Evolutionary conservation across 1,140 invertebrate genomes (phyloP).

Genomic region (Epicauta chinensis): DNA sequence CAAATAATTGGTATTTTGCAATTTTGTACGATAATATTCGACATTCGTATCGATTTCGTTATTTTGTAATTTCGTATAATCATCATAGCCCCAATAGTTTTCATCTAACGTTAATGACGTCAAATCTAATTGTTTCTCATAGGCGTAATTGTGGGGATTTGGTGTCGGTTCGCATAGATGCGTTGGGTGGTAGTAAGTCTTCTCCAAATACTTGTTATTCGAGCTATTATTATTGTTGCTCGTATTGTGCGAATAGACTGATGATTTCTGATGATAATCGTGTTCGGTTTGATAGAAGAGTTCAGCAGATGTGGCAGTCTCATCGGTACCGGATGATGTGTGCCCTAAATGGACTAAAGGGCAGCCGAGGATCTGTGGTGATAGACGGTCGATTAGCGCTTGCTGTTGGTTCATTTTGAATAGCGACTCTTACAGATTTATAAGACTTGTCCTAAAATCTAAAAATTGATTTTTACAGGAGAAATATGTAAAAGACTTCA

Average conservation of each 20-base stretch:
- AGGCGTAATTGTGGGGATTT: too few species aligned
- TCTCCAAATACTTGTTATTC: conserved; percentile 16
- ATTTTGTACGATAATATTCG: conserved; percentile 17
- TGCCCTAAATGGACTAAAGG: conserved; percentile 54
- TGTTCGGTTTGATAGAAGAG: conserved; percentile 17
- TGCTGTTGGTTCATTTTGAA: conserved; percentile 34
- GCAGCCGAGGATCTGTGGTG: conserved; percentile 46
- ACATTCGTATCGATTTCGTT: conserved; percentile 22
- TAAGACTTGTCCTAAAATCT: too few species aligned
- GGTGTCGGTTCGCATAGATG: conserved; percentile 21
- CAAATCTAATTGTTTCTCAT: conserved; percentile 29
- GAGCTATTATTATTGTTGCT: conserved; percentile 14
- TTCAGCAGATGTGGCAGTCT: conserved; percentile 26
- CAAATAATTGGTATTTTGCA: conserved; percentile 37
- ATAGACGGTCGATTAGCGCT: conserved; percentile 38
- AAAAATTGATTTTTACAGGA: too few species aligned
- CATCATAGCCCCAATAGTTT: conserved; percentile 40
- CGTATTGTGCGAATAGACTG: neutral
- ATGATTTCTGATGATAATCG: conserved; percentile 1
- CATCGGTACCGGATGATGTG: conserved; percentile 37
- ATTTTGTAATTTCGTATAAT: conserved; percentile 27
- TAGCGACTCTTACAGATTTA: too few species aligned
- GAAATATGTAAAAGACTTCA: too few species aligned
- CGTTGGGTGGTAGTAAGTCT: conserved; percentile 26
- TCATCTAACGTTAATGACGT: conserved; percentile 35